These are phyloP conservation scores for Empis stercorea DNA, from an alignment of 2,888 invertebrate species.

Conservation along the genomic window DNA sequence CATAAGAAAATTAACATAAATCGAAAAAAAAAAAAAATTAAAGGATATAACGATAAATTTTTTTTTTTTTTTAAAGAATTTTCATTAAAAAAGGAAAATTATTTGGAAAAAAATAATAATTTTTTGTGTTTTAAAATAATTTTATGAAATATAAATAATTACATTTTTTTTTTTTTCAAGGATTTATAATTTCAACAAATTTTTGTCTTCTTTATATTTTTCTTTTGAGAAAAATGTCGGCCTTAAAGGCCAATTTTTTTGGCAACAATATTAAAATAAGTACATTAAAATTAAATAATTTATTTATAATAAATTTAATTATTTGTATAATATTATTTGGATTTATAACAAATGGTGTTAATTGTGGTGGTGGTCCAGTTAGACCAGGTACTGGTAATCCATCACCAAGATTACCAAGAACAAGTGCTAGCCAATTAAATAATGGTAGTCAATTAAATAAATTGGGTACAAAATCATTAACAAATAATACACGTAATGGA, in stretches of 20 bases:
- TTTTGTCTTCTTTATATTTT: too few species aligned
- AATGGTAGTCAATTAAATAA: conserved; percentile 28
- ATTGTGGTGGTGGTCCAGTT: conserved; percentile 21
- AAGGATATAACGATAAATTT: too few species aligned
- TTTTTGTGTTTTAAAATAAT: too few species aligned
- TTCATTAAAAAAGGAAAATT: too few species aligned
- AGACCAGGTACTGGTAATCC: conserved; percentile 31
- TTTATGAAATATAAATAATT: too few species aligned
- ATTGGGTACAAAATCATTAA: conserved; percentile 26
- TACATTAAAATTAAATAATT: neutral
- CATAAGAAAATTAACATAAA: too few species aligned
- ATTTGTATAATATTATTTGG: conserved; percentile 16
- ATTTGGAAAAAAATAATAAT: too few species aligned
- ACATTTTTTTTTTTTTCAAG: too few species aligned
- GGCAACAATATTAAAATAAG: conserved; percentile 8
- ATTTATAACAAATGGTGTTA: conserved; percentile 15
- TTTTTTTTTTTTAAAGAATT: too few species aligned
- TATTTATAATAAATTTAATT: conserved; percentile 18
- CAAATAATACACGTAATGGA: conserved; percentile 33
- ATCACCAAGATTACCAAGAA: conserved; percentile 43
- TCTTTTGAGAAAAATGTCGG: conserved; percentile 23
- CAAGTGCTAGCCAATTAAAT: conserved; percentile 44
- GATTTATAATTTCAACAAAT: too few species aligned
- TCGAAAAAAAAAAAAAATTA: too few species aligned
- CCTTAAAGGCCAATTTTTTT: conserved; percentile 27